These are phyloP conservation scores for Scarus forsteni DNA, from an alignment of 2,797 vertebrate species.

Conservation along the genomic window DNA sequence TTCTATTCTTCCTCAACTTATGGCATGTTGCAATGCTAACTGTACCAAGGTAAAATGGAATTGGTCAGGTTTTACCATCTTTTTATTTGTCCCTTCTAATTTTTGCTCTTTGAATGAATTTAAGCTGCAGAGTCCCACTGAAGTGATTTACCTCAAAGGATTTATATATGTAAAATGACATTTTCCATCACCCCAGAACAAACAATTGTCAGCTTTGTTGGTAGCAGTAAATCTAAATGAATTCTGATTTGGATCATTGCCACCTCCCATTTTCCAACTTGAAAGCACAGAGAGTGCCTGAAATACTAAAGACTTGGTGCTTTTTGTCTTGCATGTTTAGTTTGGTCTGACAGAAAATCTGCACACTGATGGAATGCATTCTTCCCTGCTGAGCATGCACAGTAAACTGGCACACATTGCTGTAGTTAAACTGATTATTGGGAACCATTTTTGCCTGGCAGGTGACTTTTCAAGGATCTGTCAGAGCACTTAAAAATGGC, in stretches of 20 bases:
- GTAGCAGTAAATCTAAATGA: background rate
- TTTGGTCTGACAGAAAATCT: slow-evolving; percentile 13
- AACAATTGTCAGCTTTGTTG: background rate
- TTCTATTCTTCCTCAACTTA: slow-evolving; percentile 16
- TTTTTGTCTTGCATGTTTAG: slow-evolving; percentile 7
- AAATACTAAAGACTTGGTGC: background rate
- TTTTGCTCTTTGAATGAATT: slow-evolving; percentile 18
- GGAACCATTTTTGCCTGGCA: slow-evolving; percentile 28
- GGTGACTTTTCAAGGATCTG: too few relatives aligned
- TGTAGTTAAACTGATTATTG: slow-evolving; percentile 34
- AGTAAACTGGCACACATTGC: slow-evolving; percentile 16
- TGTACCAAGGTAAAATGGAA: slow-evolving; percentile 7
- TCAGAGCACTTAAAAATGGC: too few relatives aligned
- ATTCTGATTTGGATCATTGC: background rate
- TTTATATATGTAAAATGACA: slow-evolving; percentile 11
- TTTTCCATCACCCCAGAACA: slow-evolving; percentile 2
- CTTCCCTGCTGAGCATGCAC: slow-evolving; percentile 1
- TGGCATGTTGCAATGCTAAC: slow-evolving; percentile 25
- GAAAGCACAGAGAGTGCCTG: slow-evolving; percentile 32
- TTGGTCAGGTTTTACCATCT: background rate
- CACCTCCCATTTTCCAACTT: background rate
- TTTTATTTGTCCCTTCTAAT: slow-evolving; percentile 22
- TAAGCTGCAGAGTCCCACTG: slow-evolving; percentile 37
- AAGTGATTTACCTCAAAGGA: slow-evolving; percentile 4
- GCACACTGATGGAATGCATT: background rate